phyloP scores from a whole-genome alignment of 2,888 invertebrate species.

The Leucoma salicis region DNA sequence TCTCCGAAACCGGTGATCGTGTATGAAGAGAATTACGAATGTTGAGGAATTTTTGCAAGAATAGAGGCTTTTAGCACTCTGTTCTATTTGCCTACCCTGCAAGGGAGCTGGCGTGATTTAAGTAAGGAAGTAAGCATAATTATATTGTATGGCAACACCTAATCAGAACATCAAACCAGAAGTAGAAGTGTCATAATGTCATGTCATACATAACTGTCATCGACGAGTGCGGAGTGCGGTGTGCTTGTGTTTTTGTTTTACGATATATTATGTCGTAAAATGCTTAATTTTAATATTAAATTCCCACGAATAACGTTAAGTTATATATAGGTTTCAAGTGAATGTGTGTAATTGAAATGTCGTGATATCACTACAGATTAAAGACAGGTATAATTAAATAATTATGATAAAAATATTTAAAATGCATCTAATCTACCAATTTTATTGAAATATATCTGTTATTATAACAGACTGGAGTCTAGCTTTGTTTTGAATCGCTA shows the following conservation, averaged over 20 bases:
- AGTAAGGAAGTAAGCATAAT: too few species aligned
- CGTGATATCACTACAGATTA: constrained; percentile 27
- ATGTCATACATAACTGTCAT: constrained; percentile 39
- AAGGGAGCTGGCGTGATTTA: too few species aligned
- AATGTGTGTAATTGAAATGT: constrained; percentile 46
- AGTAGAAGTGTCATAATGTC: neutral
- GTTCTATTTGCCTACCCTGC: too few species aligned
- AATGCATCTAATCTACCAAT: neutral
- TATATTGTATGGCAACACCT: constrained; percentile 1
- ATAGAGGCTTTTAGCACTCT: too few species aligned
- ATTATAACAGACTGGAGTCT: neutral
- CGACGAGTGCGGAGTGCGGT: constrained; percentile 36
- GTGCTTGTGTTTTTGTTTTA: constrained; percentile 60
- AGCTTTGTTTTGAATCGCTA: neutral
- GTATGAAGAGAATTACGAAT: too few species aligned
- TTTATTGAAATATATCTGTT: neutral
- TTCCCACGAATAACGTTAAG: constrained; percentile 36
- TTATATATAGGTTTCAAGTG: constrained; percentile 43
- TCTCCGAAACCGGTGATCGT: too few species aligned
- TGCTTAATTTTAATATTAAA: constrained; percentile 50
- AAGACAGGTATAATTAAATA: constrained; percentile 28
- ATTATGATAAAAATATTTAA: too few species aligned
- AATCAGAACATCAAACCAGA: too few species aligned
- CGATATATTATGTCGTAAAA: constrained; percentile 53
- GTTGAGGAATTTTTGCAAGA: too few species aligned